These are phyloP conservation scores for Leptura quadrifasciata DNA, from an alignment of 2,888 invertebrate species.

Conservation along the genomic window DNA sequence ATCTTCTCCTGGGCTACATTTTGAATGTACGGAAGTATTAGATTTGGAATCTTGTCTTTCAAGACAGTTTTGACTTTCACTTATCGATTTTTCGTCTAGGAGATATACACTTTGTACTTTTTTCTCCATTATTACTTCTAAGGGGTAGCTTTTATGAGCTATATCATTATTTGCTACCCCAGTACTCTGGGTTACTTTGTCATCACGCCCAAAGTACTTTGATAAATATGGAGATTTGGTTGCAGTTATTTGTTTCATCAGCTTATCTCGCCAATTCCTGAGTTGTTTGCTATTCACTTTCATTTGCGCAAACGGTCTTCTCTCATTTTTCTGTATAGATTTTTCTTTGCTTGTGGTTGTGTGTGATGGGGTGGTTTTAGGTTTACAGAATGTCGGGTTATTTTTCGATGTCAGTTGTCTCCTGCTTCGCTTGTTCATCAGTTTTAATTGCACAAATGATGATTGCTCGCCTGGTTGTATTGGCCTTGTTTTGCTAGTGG, in stretches of 20 bases:
- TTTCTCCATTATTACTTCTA: slow-evolving; percentile 5
- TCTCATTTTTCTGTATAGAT: not conserved
- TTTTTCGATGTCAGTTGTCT: not conserved
- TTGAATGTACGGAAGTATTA: not conserved
- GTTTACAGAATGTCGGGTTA: not conserved
- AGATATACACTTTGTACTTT: not conserved
- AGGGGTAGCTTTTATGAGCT: not conserved
- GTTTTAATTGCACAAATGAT: not conserved
- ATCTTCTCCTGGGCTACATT: not conserved
- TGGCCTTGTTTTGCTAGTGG: not conserved
- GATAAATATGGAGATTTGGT: not conserved
- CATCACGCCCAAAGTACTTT: not conserved
- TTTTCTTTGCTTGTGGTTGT: not conserved
- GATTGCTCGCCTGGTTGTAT: not conserved
- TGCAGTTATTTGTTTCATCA: not conserved
- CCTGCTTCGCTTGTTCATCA: not conserved
- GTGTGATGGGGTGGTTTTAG: no score
- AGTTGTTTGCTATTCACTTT: not conserved
- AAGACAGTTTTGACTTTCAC: not conserved
- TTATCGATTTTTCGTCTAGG: not conserved
- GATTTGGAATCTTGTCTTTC: not conserved
- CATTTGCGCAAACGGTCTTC: not conserved
- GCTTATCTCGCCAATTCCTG: not conserved
- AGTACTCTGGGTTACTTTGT: not conserved
- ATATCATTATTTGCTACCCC: not conserved